Base-by-base conservation (phyloP, 2,888 invertebrate species). In the Agonopterix subpropinquella region DNA sequence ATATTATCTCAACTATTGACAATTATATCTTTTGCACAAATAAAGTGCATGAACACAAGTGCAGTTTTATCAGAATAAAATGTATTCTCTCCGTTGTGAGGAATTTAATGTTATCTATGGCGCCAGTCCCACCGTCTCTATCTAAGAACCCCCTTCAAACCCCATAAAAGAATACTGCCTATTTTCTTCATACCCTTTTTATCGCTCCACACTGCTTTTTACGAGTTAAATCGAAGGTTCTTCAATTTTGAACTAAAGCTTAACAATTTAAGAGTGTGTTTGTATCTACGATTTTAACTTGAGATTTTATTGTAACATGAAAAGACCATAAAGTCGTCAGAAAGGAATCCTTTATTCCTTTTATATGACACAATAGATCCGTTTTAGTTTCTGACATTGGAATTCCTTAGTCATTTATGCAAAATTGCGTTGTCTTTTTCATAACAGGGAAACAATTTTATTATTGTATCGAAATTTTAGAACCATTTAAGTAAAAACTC, bases 301-400 rank as follows among this genome's bases (percentile, higher is more conserved):
- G 49, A 58, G 54, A 61, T 65, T 72, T 73, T 71, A 71, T 63
- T 64, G 66, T 62, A 59, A 53, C 67, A 62, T 58, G 62, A 63
- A 61, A 59, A 61, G 50, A 58, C 55, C 49, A 62, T 69, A 70
- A 71, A 70, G 58, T 52, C 57, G 58, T 58, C 57, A 60, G 61
- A 60, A 64, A 58, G 54, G 56, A 64, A 61, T 18, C 28, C 9
- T 46, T 41, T 41, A 42, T 37, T 8, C 60, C 52, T 67, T 62
- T 63, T 28, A 28, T 28, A 28, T 28, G 62, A 50, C 54, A 54
- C 58, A 57, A 57, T 56, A 58, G 51, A 59, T 51, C 49, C 53
- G 47, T 18, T 54, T 54, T 52, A 28, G 53, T 59, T 50, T 54
- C 51, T 50, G 44, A 9, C 28, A 36, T 41, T 36, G 28, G 42